phyloP scores from a whole-genome alignment of 2,797 vertebrate genomes.

The Helicolenus hilgendorfi region DNA sequence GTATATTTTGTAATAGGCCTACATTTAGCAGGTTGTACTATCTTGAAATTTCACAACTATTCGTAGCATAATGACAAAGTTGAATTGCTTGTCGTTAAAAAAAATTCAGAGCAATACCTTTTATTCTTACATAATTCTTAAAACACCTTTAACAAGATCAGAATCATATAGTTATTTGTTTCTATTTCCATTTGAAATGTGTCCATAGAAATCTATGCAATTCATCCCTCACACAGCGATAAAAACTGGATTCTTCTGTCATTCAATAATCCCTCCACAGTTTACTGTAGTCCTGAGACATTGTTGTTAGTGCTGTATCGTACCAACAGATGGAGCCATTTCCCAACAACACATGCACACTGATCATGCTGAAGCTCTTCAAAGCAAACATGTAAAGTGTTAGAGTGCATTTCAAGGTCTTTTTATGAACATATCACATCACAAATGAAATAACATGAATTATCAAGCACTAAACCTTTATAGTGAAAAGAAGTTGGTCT shows the following conservation, averaged over 20 bases:
- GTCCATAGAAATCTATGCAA: background rate
- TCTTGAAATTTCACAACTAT: too few species aligned
- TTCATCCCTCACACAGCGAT: background rate
- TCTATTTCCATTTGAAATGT: background rate
- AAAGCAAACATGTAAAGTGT: background rate
- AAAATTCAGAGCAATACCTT: too few species aligned
- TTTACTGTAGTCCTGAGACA: background rate
- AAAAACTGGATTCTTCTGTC: background rate
- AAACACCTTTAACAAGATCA: too few species aligned
- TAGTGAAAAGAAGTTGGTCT: background rate
- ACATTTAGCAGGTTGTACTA: too few species aligned
- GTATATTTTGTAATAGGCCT: too few species aligned
- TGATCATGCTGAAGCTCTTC: background rate
- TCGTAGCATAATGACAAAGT: too few species aligned
- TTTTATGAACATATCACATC: background rate
- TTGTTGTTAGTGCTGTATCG: background rate
- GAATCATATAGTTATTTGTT: too few species aligned
- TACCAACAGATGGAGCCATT: conserved; percentile 68
- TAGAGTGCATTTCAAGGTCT: background rate
- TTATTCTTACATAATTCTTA: too few species aligned
- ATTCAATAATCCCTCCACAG: background rate
- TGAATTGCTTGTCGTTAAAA: too few species aligned
- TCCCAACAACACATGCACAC: background rate
- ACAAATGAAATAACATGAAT: background rate
- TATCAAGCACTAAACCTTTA: background rate